Evolutionary conservation across 2,797 vertebrate species (phyloP), one percentile per base, ranked within the genome.

Genomic region (Poeciliopsis paucimaculata): DNA sequence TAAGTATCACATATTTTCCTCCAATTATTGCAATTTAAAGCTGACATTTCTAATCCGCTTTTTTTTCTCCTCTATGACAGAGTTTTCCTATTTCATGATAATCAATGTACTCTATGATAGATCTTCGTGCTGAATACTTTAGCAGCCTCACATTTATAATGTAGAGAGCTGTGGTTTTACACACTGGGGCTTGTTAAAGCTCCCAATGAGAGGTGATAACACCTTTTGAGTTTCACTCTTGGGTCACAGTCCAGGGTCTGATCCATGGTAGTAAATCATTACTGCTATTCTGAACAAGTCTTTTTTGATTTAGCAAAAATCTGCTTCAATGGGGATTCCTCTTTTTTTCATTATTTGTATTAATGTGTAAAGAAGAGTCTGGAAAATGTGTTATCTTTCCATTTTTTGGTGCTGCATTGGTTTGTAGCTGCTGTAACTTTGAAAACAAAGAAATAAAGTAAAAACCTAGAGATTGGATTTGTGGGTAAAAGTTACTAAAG

Each of bases 171-270:
- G 4, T 73, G 72, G 70, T 82, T 70, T 62, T 71, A 55, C 71
- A 82, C 36, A 76, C 20, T 47, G 18, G 28, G 49, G 41, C 66
- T 89, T 72, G 64, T 81, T 75, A 80, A 78, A 74, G 62, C 60
- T 84, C 53, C 49, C 26, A 12, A 55, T 66, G 26, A 83, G 34
- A 84, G 75, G 78, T 91, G 92, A 93, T 94, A 92, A 90, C 77
- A 81, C 78, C 46, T 84, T 71, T 77, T 80, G 74, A 82, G 81
- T 91, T 80, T 89, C 47, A 82, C 74, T 83, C 77, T 60, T 80
- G 82, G 93, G 90, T 91, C 92, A 94, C 92, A 95, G 92, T 94
- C 92, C 92, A 92, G 82, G 53, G 68, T 85, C 45, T 88, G 51
- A 46, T 71, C 62, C 76, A 51, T 64, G 34, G 5, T 36, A 80